Conservation (phyloP, 2,797 vertebrate genomes). For the Zenarchopterus dispar region DNA sequence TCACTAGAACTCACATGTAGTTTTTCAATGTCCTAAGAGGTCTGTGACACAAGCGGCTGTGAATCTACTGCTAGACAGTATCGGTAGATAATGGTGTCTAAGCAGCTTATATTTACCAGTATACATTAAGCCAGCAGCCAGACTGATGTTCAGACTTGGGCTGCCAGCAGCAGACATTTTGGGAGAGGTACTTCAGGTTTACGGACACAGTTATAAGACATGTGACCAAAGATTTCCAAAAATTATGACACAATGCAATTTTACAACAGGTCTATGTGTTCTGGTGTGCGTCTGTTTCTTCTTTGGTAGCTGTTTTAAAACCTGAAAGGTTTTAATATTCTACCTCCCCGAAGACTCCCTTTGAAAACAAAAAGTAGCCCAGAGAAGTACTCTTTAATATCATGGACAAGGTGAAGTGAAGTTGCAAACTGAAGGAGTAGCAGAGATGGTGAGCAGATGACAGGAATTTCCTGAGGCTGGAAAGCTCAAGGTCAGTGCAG, state of each 20-base stretch:
- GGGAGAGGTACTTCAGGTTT: neutral
- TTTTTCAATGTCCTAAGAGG: conserved; percentile 68
- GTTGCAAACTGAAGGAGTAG: neutral
- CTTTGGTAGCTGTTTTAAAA: no score
- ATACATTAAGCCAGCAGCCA: conserved; percentile 41
- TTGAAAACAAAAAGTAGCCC: no score
- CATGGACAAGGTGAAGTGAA: no score
- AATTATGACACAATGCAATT: no score
- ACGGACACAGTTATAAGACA: neutral
- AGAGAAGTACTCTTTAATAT: no score
- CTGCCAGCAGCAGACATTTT: conserved; percentile 10
- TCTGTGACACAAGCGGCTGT: conserved; percentile 47
- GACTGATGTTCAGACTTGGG: conserved; percentile 6
- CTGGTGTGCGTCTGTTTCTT: no score
- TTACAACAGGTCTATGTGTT: no score
- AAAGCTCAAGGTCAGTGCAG: conserved; percentile 47
- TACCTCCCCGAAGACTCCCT: no score
- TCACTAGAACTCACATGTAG: conserved; percentile 24
- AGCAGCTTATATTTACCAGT: conserved; percentile 62
- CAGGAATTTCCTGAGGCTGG: conserved; percentile 13
- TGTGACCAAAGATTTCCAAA: no score
- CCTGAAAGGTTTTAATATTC: no score
- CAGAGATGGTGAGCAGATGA: conserved; percentile 14
- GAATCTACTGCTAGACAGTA: conserved; percentile 55
- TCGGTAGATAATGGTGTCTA: conserved; percentile 61